phyloP scores from a whole-genome alignment of 2,113 vertebrate species.

The Callocephalon fimbriatum region DNA sequence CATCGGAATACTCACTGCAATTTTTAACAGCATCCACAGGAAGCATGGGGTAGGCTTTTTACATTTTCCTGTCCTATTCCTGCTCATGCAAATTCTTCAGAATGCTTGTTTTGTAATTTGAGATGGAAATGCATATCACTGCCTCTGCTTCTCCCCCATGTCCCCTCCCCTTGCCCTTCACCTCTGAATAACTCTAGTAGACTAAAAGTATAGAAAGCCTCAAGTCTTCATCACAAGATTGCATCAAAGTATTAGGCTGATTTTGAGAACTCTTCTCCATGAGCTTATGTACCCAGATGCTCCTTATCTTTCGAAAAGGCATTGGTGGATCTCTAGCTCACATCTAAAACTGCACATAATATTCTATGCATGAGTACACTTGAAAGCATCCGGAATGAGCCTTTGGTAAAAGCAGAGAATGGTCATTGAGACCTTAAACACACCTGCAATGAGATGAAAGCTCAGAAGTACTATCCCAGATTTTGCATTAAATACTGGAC shows the following conservation, averaged over 20 bases:
- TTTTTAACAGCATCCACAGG: background rate
- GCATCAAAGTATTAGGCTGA: background rate
- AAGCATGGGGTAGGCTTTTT: background rate
- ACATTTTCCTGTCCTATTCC: background rate
- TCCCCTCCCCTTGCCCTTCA: background rate
- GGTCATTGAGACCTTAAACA: background rate
- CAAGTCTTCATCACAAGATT: background rate
- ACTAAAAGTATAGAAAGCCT: background rate
- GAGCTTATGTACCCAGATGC: background rate
- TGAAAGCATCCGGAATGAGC: background rate
- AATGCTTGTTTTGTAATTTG: background rate
- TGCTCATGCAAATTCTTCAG: background rate
- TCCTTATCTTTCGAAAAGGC: background rate
- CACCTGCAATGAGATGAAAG: background rate
- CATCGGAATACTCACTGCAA: background rate
- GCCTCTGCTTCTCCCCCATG: background rate
- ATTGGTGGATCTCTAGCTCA: background rate
- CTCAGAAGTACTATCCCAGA: background rate
- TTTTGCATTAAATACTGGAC: background rate
- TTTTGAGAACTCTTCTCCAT: background rate
- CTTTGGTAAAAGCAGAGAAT: background rate
- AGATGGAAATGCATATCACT: background rate
- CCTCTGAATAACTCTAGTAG: background rate
- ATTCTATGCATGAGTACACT: background rate
- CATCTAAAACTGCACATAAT: rapidly evolving